Evolutionary conservation across 2,888 invertebrate species (phyloP).

Genomic region (Daptonema setosum): DNA sequence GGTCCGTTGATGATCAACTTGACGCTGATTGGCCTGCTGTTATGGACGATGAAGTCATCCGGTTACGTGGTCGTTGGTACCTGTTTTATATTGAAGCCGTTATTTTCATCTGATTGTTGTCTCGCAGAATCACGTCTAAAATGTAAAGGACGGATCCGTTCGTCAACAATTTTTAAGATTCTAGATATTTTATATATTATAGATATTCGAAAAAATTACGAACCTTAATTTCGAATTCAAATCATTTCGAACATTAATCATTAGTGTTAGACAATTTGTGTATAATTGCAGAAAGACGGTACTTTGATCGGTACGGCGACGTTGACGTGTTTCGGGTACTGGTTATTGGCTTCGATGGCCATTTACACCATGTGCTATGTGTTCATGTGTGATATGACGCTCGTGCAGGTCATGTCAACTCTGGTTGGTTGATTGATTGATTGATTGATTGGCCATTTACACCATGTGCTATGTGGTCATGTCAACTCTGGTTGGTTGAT

Average conservation of each 20-base stretch:
- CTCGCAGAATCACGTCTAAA: too few relatives aligned
- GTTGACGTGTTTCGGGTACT: constrained; percentile 34
- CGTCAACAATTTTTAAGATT: too few relatives aligned
- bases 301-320: constrained; percentile 35
- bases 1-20: constrained; percentile 34
- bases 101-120: neutral
- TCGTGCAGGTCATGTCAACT: constrained; percentile 30
- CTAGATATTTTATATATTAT: too few relatives aligned
- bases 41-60: constrained; percentile 34
- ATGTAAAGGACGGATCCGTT: too few relatives aligned
- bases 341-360: constrained; percentile 30
- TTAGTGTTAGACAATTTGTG: too few relatives aligned
- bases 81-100: neutral
- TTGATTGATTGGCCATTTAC: too few relatives aligned
- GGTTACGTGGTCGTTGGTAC: constrained; percentile 29
- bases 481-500: too few relatives aligned
- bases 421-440: too few relatives aligned
- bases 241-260: too few relatives aligned
- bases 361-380: constrained; percentile 27
- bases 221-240: too few relatives aligned
- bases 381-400: constrained; percentile 28
- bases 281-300: constrained; percentile 31
- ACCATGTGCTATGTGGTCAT: too few relatives aligned
- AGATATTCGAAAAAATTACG: too few relatives aligned
- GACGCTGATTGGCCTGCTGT: constrained; percentile 32